Percentiles rank a stretch among this genome's conserved stretches.
These are phyloP conservation scores for Drosophila kohkoa DNA, from an alignment of 1,140 invertebrate genomes.

Conservation along the genomic window DNA sequence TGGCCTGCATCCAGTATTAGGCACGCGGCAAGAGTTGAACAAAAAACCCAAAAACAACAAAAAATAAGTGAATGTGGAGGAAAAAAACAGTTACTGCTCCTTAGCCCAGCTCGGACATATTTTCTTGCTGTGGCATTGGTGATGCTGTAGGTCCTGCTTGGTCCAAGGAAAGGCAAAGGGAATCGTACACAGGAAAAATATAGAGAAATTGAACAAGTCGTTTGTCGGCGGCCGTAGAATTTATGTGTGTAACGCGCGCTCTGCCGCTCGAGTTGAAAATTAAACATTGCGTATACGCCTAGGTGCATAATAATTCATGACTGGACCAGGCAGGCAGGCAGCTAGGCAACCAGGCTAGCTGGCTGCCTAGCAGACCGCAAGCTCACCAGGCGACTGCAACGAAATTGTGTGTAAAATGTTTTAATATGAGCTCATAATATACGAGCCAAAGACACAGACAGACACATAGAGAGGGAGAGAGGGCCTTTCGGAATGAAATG, in stretches of 20 bases:
- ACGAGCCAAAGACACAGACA: constrained; percentile 57
- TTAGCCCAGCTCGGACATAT: constrained; percentile 49
- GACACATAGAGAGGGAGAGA: constrained; percentile 12
- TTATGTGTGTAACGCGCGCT: constrained; percentile 67
- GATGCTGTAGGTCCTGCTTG: not conserved
- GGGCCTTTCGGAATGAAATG: not conserved
- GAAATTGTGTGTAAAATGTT: constrained; percentile 83
- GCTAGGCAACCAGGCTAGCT: constrained; percentile 22
- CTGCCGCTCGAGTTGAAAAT: constrained; percentile 73
- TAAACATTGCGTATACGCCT: constrained; percentile 84
- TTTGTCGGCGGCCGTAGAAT: constrained; percentile 77
- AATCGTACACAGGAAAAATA: constrained; percentile 45
- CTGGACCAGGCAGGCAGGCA: constrained; percentile 41
- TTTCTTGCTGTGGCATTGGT: constrained; percentile 39
- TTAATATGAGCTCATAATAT: constrained; percentile 82
- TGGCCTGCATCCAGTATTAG: constrained; percentile 62
- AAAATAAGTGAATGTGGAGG: not conserved
- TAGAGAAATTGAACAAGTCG: constrained; percentile 80
- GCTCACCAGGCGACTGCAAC: constrained; percentile 56
- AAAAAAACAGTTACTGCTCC: constrained; percentile 38
- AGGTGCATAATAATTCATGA: constrained; percentile 83
- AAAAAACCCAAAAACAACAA: constrained; percentile 26
- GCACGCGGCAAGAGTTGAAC: constrained; percentile 20
- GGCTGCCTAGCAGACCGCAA: constrained; percentile 22
- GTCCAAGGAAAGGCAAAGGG: not conserved